Base-by-base conservation (phyloP, 2,888 invertebrate genomes). In the Nomada ferruginata region DNA sequence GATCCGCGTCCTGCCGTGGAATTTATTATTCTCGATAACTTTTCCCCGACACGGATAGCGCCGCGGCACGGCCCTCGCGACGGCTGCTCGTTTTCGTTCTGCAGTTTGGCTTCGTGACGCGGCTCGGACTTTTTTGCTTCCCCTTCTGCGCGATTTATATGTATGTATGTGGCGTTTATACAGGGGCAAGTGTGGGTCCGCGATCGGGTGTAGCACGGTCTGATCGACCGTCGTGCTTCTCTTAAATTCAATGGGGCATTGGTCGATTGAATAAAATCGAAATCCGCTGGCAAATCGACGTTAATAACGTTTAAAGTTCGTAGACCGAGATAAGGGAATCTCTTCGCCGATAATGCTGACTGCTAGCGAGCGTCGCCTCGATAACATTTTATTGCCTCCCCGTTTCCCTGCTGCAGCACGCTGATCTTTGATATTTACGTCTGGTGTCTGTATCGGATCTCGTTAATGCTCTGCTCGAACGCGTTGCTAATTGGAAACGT, bases 11-110 rank as follows among this genome's bases (percentile, higher is more conserved):
- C 69, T 69, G 71, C 79, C 87, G 66, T 59, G 76, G 85, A 90
- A 91, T 91, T 91, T 91, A 90, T 90, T 91, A 91, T 91, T 86
- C 89, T 76, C 87, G 90, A 91, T 91, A 91, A 89, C 81, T 89
- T 87, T 80, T 81, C 87, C 82, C 71, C 77, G 82, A 79, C 82
- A 69, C 78, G 79, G 70, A 81, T 76, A 18, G 71, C 26, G 44
- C 29, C 42, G 2, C 18, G 20, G 23, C 18, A 13, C 4, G 53
- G 15, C 18, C 59, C 0, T 36, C 3, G 13, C 60, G 11, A 7
- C 42, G 42, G n/a, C 20, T 20, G 1, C 63, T 44, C 15, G 68
- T 76, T 74, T 73, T 47, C 53, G 77, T 66, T 77, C 76, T 63
- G 1, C n/a, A n/a, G 68, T 57, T 26, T 2, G n/a, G 42, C 23